Percentiles rank a stretch among this genome's conserved stretches.
phyloP scores from a whole-genome alignment of 2,797 vertebrate genomes.

The Melanotaenia maccullochi region DNA sequence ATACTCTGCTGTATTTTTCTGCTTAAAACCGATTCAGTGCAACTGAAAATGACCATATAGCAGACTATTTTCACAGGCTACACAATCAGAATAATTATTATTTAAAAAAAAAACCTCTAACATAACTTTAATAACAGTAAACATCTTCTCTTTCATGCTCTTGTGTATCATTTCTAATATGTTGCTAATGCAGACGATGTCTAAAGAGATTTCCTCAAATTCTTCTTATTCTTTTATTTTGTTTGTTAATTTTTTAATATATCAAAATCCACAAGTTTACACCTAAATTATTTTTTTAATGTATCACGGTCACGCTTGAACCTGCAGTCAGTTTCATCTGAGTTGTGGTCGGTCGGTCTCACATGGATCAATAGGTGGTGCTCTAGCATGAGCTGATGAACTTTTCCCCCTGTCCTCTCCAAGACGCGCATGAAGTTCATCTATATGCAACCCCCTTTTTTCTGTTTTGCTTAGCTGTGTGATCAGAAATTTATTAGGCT shows the following conservation, averaged over 20 bases:
- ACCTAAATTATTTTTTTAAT: constrained; percentile 18
- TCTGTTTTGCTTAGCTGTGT: constrained; percentile 13
- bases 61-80: constrained; percentile 14
- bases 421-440: constrained; percentile 39
- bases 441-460: constrained; percentile 14
- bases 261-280: background rate
- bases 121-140: background rate
- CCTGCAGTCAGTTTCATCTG: constrained; percentile 36
- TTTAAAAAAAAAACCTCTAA: background rate
- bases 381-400: constrained; percentile 68
- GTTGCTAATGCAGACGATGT: constrained; percentile 46
- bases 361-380: constrained; percentile 73
- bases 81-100: constrained; percentile 15
- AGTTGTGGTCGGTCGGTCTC: constrained; percentile 43
- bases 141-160: constrained; percentile 36
- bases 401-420: constrained; percentile 58
- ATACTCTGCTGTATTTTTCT: constrained; percentile 16
- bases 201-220: constrained; percentile 49
- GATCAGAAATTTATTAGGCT: constrained; percentile 52
- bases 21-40: constrained; percentile 30
- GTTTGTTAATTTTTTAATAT: no score
- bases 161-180: constrained; percentile 68
- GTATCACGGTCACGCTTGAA: constrained; percentile 22
- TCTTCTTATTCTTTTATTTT: background rate
- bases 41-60: constrained; percentile 31